Evolutionary conservation across 2,888 invertebrate genomes (phyloP), one percentile per base, ranked within the genome.

Genomic region (Synergus itoensis): DNA sequence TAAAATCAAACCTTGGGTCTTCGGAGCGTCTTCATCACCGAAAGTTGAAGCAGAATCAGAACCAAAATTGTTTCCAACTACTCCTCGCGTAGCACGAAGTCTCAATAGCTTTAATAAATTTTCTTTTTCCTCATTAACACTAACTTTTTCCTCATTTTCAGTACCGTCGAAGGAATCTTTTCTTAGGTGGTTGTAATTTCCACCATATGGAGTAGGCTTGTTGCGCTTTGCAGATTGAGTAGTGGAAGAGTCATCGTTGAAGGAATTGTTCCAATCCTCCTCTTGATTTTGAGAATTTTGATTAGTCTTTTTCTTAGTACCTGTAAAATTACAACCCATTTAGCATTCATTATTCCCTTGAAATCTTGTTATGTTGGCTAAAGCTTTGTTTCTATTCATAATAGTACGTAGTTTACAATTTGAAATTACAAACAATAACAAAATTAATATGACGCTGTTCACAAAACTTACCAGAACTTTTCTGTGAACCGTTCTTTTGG

Each of bases 401-500:
- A 28, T 28, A 28, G 28, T 28, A 28, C 28, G 1, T 28, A 28
- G 28, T 2, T 28, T 28, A 28, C 28, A 28, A 28, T 2, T 28
- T 1, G 28, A 28, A 28, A 28, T 28, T 28, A 28, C 28, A 1
- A 28, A 0, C 28, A 28, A 28, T 28, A 28, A 28, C 28, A 28
- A 28, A 28, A 28, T 28, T 28, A 28, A 28, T 28, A 2, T 28
- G 28, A 28, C 28, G 28, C 28, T 2, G 1, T 60, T 53, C 14
- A 53, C 1, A 57, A 36, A 12, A 40, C 62, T 60, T 76, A 62
- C 76, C 62, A 12, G 40, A 40, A 41, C 16, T 40, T 76, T 40
- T 57, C 28, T 73, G 21, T 21, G 45, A 48, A 1, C 53, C 63
- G 21, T 73, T 78, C 41, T 40, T 64, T 41, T 41, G 45, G 12